Evolutionary conservation across 2,888 invertebrate species (phyloP).

Genomic region (Scaptomyza reducta): DNA sequence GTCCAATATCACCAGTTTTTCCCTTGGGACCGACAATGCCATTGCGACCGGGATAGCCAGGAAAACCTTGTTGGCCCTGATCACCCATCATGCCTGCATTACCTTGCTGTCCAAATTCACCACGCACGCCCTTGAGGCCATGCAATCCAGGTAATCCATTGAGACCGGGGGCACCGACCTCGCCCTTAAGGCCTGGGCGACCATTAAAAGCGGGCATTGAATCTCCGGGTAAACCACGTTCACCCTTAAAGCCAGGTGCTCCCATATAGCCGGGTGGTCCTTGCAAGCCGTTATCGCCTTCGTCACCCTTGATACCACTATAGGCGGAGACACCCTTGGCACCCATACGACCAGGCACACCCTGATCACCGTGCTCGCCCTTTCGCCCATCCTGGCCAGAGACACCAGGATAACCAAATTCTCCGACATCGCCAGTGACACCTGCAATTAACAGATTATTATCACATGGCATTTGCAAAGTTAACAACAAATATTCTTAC

Average conservation of each 20-base stretch:
- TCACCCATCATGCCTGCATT: slow-evolving; percentile 85
- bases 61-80: slow-evolving; percentile 84
- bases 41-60: slow-evolving; percentile 77
- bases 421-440: slow-evolving; percentile 75
- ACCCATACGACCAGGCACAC: slow-evolving; percentile 70
- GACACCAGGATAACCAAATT: slow-evolving; percentile 72
- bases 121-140: slow-evolving; percentile 85
- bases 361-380: slow-evolving; percentile 78
- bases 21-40: slow-evolving; percentile 86
- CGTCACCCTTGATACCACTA: slow-evolving; percentile 87
- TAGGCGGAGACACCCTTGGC: slow-evolving; percentile 87
- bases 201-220: slow-evolving; percentile 86
- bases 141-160: slow-evolving; percentile 85
- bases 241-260: slow-evolving; percentile 85
- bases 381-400: slow-evolving; percentile 75
- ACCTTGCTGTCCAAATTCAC: slow-evolving; percentile 86
- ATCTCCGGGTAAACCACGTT: slow-evolving; percentile 86
- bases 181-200: slow-evolving; percentile 86
- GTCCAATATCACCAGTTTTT: slow-evolving; percentile 82
- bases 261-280: slow-evolving; percentile 84
- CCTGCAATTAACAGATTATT: slow-evolving; percentile 45
- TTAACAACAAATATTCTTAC: slow-evolving; percentile 34
- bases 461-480: not conserved
- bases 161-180: slow-evolving; percentile 87
- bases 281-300: slow-evolving; percentile 85